Evolutionary conservation across 2,888 invertebrate species (phyloP), one percentile per base, ranked within the genome.

Genomic region (Caenorhabditis angaria): DNA sequence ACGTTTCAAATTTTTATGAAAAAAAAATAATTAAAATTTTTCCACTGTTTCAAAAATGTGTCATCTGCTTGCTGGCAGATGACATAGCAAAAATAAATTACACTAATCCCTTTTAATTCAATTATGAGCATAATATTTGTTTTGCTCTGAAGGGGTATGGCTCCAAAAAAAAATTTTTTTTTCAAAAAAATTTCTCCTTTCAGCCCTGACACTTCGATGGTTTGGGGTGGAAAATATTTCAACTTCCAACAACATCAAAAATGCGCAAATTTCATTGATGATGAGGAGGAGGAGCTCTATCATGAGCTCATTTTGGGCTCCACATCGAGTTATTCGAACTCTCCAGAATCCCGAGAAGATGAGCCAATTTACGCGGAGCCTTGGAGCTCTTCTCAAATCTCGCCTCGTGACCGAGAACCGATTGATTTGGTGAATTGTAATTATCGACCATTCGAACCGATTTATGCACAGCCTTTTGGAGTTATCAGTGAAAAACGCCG

Each of bases 321-420:
- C 5, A 51, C 61, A 5, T 14, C 65, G 0, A 61, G 63, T 6
- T 68, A 62, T 32, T 67, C 63, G 22, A 55, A 63, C 47, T 41
- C 41, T 41, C 41, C 41, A 14, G 18, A 41, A 41, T 18, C 10
- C 14, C 41, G 41, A 41, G 53, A 60, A 28, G 69, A 68, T 14
- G 74, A 74, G 3, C 79, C 79, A 22, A 72, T 79, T 48, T 79
- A 79, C 54, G 76, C 79, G 18, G 74, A 76, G 35, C 79, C 79
- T 20, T 79, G 79, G 79, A 75, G 67, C 6, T 29, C 61, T 28
- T 70, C 68, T 27, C n/a, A n/a, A 10, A 29, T 6, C 2, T 22
- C 58, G 25, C 18, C 47, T 25, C 14, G 68, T 51, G 61, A 65
- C 14, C 76, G n/a, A n/a, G n/a, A n/a, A n/a, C n/a, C 76, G n/a